Evolutionary conservation across 2,888 invertebrate species (phyloP), one percentile per base, ranked within the genome.

Genomic region (Entomobrya proxima): DNA sequence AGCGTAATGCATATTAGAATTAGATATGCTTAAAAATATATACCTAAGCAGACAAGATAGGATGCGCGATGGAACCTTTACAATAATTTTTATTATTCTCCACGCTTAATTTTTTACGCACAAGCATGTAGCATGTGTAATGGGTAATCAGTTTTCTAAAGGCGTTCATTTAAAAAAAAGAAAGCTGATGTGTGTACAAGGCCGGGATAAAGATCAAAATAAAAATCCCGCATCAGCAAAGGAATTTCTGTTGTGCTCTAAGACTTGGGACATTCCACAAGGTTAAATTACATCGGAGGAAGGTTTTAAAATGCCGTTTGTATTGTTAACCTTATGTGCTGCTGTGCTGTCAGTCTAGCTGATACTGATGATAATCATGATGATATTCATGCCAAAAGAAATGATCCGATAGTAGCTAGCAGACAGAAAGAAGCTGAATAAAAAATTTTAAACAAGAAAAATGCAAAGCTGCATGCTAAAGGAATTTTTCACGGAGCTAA

Each of bases 241-340:
- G 85, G 85, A 85, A 85, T 85, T 80, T 75, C n/a, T n/a, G n/a
- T n/a, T n/a, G n/a, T n/a, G n/a, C n/a, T n/a, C n/a, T n/a, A n/a
- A n/a, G n/a, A 69, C 79, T 74, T 69, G 76, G n/a, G n/a, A n/a
- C 80, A 85, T 85, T 85, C 85, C 85, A 80, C 50, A 85, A 80
- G 85, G 75, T 85, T 85, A 85, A 80, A 80, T 80, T 85, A 85
- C 80, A 79, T 18, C 67, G 50, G 24, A 21, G 15, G 18, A 27
- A 21, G 81, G 58, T 47, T 21, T 55, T 4, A 50, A 72, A 72
- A 72, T 30, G 72, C 47, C 18, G 47, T 32, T 75, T 52, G 13
- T 74, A 52, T 47, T 50, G 72, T 75, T 75, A 75, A 55, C 75
- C 52, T 67, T 37, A n/a, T 15, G 52, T 37, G 55, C 52, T 75